Evolutionary conservation across 53 echinoderm and acorn worm species (phyloP), one percentile per base, ranked within the genome.

Genomic region (Pentamera pediparva): DNA sequence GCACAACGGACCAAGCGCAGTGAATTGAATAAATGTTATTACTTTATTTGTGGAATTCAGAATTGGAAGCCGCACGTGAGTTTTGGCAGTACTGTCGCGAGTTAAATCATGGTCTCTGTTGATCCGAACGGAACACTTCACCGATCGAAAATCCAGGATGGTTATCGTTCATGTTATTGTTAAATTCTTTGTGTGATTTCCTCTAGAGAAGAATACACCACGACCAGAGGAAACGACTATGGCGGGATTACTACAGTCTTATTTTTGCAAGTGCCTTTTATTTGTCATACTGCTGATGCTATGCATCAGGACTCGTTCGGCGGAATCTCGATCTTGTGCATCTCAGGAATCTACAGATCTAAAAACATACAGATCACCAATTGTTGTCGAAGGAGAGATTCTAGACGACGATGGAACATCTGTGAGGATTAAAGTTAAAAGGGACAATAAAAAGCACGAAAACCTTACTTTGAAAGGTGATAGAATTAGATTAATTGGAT

Each of bases 361-460:
- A 43, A 83, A 83, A 70, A 69, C 83, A 56, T 83, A 83, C 83
- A 67, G 83, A 67, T 33, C 83, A 35, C 76, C 76, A 58, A 76
- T 83, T 19, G 83, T 83, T 28, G 69, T 83, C 27, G 83, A 83
- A 69, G 83, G 76, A 45, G 67, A 40, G 40, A 67, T 67, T 43
- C 27, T 67, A 67, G n/a, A n/a, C n/a, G n/a, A n/a, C n/a, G n/a
- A n/a, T n/a, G n/a, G n/a, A n/a, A 21, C 35, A 65, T 67, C 67
- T 30, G 67, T 41, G 30, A 67, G 67, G 45, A 67, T 67, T 21
- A 67, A 67, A 67, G 67, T 67, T 41, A 67, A 67, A 67, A 67
- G 67, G 27, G 67, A 67, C 45, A 26, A 29, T 29, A 67, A 67
- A 67, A 67, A 28, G 45, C 67, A 43, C 41, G 40, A 30, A 11